Conservation (phyloP, 2,797 vertebrate genomes). For the Petrocephalus schoutedeni region DNA sequence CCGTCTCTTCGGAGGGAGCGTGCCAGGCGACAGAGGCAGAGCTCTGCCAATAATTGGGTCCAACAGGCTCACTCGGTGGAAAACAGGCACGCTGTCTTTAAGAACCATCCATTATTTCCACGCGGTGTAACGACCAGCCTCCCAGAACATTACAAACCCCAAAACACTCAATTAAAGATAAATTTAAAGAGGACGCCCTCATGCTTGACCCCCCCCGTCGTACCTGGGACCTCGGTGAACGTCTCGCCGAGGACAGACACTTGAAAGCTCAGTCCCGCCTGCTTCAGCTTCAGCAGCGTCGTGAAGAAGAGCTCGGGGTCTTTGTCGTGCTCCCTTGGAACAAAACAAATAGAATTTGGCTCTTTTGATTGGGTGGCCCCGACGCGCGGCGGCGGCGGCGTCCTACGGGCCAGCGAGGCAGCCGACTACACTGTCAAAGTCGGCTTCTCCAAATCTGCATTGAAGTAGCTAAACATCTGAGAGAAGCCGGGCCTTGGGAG, state of each 20-base stretch:
- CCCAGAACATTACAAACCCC: constrained; percentile 23
- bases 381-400: background rate
- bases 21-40: constrained; percentile 69
- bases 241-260: constrained; percentile 88
- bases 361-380: constrained; percentile 35
- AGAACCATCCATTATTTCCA: constrained; percentile 76
- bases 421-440: constrained; percentile 21
- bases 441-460: constrained; percentile 35
- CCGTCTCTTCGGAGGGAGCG: constrained; percentile 75
- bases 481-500: constrained; percentile 63
- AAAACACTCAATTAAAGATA: constrained; percentile 19
- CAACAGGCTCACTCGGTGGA: constrained; percentile 77
- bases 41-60: constrained; percentile 79
- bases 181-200: constrained; percentile 8
- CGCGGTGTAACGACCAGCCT: constrained; percentile 52
- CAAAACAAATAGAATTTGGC: constrained; percentile 53
- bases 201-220: constrained; percentile 23
- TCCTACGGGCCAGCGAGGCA: background rate
- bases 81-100: constrained; percentile 71
- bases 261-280: constrained; percentile 67
- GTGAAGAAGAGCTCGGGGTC: constrained; percentile 87
- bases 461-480: constrained; percentile 61
- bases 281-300: constrained; percentile 77
- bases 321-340: constrained; percentile 93
- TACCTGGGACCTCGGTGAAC: constrained; percentile 90